These are phyloP conservation scores for Epinephelus fuscoguttatus DNA, from an alignment of 2,113 vertebrate species.

Conservation along the genomic window DNA sequence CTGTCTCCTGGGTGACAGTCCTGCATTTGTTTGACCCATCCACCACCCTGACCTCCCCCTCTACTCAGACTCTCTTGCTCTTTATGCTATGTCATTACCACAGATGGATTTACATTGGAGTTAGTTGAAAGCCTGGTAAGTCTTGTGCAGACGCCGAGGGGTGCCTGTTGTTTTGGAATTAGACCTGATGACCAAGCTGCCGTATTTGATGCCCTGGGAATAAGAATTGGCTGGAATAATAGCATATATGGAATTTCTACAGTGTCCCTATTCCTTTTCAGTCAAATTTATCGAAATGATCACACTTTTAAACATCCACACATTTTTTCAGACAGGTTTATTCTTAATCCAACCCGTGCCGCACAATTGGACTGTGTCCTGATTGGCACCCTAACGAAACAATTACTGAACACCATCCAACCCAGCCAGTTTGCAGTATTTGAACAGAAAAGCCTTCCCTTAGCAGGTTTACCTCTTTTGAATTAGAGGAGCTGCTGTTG, in stretches of 20 bases:
- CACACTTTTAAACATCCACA: neutral
- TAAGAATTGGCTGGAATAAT: too few species aligned
- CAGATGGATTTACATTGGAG: too few species aligned
- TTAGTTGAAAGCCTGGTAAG: too few species aligned
- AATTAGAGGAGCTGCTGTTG: conserved; percentile 31
- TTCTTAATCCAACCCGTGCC: neutral
- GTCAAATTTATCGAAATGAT: neutral
- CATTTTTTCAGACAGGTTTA: neutral
- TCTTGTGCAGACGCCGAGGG: too few species aligned
- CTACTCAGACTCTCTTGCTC: too few species aligned
- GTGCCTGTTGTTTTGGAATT: too few species aligned
- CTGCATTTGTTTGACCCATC: too few species aligned
- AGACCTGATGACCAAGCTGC: too few species aligned
- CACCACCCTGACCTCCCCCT: too few species aligned
- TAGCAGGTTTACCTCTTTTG: conserved; percentile 24
- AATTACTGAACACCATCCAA: conserved; percentile 13
- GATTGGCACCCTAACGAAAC: neutral
- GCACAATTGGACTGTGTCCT: neutral
- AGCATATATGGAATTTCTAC: neutral
- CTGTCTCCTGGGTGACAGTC: too few species aligned
- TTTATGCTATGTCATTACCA: too few species aligned
- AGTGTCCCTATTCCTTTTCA: neutral
- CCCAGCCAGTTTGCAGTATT: conserved; percentile 11
- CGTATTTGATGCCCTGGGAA: too few species aligned
- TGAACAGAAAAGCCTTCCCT: conserved; percentile 25